Conservation (phyloP, 2,888 invertebrate species). For the Synanthedon formicaeformis region DNA sequence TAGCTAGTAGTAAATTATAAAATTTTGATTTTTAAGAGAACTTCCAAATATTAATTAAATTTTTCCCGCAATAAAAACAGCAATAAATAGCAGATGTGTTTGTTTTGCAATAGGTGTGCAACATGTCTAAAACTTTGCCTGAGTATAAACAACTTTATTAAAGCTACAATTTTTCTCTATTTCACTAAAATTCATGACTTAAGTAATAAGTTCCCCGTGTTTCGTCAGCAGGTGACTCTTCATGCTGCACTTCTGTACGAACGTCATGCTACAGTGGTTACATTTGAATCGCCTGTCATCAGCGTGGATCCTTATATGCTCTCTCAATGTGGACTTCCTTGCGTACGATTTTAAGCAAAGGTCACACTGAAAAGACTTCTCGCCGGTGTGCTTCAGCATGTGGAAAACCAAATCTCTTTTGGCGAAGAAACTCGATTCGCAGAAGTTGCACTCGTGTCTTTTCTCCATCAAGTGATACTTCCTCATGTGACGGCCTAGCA, state of each 20-base stretch:
- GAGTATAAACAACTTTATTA: too few species aligned
- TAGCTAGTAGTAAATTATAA: too few species aligned
- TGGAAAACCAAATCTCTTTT: conserved; percentile 36
- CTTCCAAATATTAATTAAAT: too few species aligned
- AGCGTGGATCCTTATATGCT: conserved; percentile 17
- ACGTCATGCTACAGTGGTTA: conserved; percentile 30
- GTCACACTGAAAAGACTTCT: conserved; percentile 34
- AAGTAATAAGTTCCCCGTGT: neutral
- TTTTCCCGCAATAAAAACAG: too few species aligned
- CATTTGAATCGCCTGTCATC: conserved; percentile 22
- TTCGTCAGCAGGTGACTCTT: neutral
- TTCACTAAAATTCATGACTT: too few species aligned
- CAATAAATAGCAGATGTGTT: too few species aligned
- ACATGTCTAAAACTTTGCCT: too few species aligned
- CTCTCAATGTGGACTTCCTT: conserved; percentile 14
- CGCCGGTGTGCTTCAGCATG: conserved; percentile 33
- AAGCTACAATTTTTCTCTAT: too few species aligned
- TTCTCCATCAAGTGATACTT: conserved; percentile 15
- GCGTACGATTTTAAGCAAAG: conserved; percentile 27
- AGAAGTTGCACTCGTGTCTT: conserved; percentile 13
- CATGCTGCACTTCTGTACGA: conserved; percentile 21
- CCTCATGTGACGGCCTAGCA: conserved; percentile 11
- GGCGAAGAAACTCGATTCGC: conserved; percentile 29
- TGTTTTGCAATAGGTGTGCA: too few species aligned
- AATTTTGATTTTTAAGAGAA: too few species aligned